Percentiles rank a stretch among this genome's conserved stretches.
phyloP scores from a whole-genome alignment of 2,113 vertebrate genomes.

The Donacobius atricapilla region DNA sequence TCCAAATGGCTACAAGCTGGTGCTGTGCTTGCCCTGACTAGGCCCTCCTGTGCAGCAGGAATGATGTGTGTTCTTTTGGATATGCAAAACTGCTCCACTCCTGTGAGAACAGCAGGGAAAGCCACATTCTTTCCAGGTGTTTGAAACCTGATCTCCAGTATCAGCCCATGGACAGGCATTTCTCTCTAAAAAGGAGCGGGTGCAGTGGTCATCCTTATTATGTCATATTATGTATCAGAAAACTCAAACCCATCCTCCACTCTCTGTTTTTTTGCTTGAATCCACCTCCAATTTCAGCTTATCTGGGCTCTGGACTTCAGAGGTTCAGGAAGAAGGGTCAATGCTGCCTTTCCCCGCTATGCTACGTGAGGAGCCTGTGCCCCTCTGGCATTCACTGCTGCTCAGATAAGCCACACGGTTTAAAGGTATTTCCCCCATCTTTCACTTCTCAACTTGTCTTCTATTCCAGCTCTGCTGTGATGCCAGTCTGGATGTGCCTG shows the following conservation, averaged over 20 bases:
- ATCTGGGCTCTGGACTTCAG: neutral
- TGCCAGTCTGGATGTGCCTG: neutral
- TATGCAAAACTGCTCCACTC: neutral
- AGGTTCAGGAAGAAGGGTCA: neutral
- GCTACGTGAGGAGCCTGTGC: neutral
- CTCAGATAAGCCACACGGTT: neutral
- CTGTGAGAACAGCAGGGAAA: neutral
- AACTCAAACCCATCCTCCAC: neutral
- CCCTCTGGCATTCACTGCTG: neutral
- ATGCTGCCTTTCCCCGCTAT: neutral
- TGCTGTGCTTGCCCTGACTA: neutral
- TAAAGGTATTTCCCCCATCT: neutral
- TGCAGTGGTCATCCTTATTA: neutral
- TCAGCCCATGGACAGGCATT: neutral
- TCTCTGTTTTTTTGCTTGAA: neutral
- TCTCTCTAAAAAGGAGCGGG: neutral
- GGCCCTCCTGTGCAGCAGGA: neutral
- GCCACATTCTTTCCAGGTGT: neutral
- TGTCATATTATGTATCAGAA: neutral
- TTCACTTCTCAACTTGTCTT: neutral
- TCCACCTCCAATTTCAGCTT: neutral
- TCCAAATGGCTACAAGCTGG: neutral
- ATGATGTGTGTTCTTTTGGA: neutral
- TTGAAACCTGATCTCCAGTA: neutral
- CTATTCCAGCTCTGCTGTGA: neutral